A percentile compares a stretch with the other conserved stretches of the same genome.
phyloP scores from a whole-genome alignment of 1,140 invertebrate genomes.

The Zaprionus davidi region DNA sequence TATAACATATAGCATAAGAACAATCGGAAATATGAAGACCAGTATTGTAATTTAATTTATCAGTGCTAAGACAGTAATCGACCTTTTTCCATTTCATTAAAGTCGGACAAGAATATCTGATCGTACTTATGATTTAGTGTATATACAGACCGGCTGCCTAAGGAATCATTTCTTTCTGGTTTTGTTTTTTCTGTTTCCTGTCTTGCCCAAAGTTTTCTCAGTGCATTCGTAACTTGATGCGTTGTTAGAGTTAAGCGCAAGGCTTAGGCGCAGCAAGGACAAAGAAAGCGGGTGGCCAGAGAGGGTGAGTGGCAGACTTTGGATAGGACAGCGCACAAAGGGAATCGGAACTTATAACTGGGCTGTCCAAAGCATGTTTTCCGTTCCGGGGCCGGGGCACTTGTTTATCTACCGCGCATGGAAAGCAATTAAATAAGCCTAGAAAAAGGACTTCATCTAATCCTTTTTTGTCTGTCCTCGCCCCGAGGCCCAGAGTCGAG shows the following conservation, averaged over 20 bases:
- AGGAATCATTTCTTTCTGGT: too few species aligned
- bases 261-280: slow-evolving; percentile 1
- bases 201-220: neutral
- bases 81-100: too few species aligned
- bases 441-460: slow-evolving; percentile 64
- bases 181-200: neutral
- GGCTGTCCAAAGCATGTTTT: slow-evolving; percentile 13
- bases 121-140: too few species aligned
- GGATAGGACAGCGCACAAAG: neutral
- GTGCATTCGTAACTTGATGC: slow-evolving; percentile 12
- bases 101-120: too few species aligned
- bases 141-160: too few species aligned
- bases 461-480: slow-evolving; percentile 45
- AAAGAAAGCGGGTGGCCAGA: neutral
- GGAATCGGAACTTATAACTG: neutral
- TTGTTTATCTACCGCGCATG: slow-evolving; percentile 58
- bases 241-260: slow-evolving; percentile 16
- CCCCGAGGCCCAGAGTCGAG: neutral
- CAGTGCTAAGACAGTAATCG: too few species aligned
- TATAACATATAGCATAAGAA: too few species aligned
- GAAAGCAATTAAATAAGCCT: slow-evolving; percentile 75
- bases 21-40: too few species aligned
- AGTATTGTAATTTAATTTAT: too few species aligned
- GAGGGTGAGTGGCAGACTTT: neutral
- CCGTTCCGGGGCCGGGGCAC: slow-evolving; percentile 28